Evolutionary conservation across 2,113 vertebrate species (phyloP).

Genomic region (Rissa tridactyla): DNA sequence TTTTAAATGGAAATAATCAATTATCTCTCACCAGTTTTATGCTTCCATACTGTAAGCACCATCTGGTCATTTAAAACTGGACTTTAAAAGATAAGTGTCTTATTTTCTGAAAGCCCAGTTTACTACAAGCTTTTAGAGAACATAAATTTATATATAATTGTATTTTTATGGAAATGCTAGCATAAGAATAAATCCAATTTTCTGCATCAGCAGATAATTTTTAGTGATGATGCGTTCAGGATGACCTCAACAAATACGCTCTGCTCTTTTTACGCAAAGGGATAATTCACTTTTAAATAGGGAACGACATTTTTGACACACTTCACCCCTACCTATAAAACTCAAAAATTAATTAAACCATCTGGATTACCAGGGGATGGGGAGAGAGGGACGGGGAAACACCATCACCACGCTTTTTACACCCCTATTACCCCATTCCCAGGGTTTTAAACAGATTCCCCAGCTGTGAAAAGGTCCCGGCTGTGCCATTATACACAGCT

Average conservation of each 20-base stretch:
- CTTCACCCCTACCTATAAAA: background rate
- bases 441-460: background rate
- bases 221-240: background rate
- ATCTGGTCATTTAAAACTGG: background rate
- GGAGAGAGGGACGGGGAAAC: background rate
- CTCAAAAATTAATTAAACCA: background rate
- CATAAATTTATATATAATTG: background rate
- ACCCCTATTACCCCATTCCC: background rate
- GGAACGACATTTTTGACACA: background rate
- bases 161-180: slow-evolving; percentile 1
- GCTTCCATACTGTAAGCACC: background rate
- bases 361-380: background rate
- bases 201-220: slow-evolving; percentile 19
- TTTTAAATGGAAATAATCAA: background rate
- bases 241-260: background rate
- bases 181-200: slow-evolving; percentile 27
- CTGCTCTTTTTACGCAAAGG: background rate
- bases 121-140: background rate
- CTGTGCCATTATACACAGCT: background rate
- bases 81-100: background rate
- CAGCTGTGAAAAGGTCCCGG: background rate
- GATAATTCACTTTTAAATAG: background rate
- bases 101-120: background rate
- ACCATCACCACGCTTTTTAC: background rate
- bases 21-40: background rate